Conservation (phyloP, 2,888 invertebrate genomes). For the Cabera pusaria region DNA sequence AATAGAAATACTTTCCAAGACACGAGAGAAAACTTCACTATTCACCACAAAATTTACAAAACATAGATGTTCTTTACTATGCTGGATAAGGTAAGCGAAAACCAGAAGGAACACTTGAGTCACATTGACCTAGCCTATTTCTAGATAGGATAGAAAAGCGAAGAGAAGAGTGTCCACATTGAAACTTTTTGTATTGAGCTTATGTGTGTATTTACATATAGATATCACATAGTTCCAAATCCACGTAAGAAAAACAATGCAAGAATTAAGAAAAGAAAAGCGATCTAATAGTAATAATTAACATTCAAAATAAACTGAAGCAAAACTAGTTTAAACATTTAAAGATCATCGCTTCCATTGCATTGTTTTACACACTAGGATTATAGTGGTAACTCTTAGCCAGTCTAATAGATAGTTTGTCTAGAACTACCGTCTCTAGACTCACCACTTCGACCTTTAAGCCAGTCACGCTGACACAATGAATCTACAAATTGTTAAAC, state of each 20-base stretch:
- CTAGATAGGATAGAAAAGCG: constrained; percentile 50
- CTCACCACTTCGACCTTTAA: constrained; percentile 81
- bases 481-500: constrained; percentile 72
- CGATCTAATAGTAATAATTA: too few species aligned
- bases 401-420: constrained; percentile 34
- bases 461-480: constrained; percentile 81
- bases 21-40: constrained; percentile 11
- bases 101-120: constrained; percentile 28
- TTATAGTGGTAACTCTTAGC: constrained; percentile 19
- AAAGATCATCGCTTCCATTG: too few species aligned
- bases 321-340: too few species aligned
- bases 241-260: too few species aligned
- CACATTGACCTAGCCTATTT: constrained; percentile 30
- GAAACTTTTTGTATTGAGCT: neutral
- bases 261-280: too few species aligned
- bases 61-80: constrained; percentile 32
- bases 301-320: too few species aligned
- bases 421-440: constrained; percentile 78
- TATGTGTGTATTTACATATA: too few species aligned
- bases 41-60: constrained; percentile 7
- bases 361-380: too few species aligned
- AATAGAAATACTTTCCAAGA: constrained; percentile 32
- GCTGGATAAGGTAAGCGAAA: constrained; percentile 37
- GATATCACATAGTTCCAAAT: too few species aligned
- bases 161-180: constrained; percentile 40